A percentile compares a stretch with the other conserved stretches of the same genome.
Conservation (phyloP, 2,113 vertebrate genomes). For the Poecile atricapillus region DNA sequence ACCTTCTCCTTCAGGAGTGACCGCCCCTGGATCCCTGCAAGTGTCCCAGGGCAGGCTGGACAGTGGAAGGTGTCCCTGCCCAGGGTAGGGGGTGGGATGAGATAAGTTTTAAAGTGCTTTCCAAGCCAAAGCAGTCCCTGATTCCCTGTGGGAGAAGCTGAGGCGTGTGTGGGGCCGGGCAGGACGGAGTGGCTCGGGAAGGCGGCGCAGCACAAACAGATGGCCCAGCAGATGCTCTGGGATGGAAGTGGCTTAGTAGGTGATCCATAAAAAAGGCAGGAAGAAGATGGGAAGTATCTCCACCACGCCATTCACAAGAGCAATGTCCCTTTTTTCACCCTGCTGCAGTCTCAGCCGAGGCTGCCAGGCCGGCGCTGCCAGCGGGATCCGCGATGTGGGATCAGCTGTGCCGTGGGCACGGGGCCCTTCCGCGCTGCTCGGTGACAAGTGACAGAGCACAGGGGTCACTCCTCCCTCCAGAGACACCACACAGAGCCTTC, state of each 20-base stretch:
- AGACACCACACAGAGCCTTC: not conserved
- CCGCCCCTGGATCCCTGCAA: not conserved
- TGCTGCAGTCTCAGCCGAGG: not conserved
- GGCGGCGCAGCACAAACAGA: slow-evolving; percentile 46
- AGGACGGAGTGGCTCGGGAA: not conserved
- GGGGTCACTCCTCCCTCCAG: not conserved
- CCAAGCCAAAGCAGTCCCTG: accelerated
- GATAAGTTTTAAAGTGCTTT: not conserved
- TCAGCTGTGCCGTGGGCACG: not conserved
- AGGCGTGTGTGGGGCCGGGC: not conserved
- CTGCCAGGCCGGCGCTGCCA: not conserved
- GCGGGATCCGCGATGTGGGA: accelerated
- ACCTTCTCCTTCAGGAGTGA: not conserved
- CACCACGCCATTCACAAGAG: not conserved
- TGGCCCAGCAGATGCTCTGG: slow-evolving; percentile 66
- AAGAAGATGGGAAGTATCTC: not conserved
- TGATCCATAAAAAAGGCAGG: slow-evolving; percentile 51
- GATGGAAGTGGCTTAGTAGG: slow-evolving; percentile 55
- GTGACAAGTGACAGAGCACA: not conserved
- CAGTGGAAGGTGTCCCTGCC: not conserved
- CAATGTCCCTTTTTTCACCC: not conserved
- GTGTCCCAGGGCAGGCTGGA: not conserved
- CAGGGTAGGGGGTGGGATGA: not conserved
- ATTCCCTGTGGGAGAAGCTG: not conserved
- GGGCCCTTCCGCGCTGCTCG: accelerated